Conservation (phyloP, 2,888 invertebrate species). For the Noctua janthina region DNA sequence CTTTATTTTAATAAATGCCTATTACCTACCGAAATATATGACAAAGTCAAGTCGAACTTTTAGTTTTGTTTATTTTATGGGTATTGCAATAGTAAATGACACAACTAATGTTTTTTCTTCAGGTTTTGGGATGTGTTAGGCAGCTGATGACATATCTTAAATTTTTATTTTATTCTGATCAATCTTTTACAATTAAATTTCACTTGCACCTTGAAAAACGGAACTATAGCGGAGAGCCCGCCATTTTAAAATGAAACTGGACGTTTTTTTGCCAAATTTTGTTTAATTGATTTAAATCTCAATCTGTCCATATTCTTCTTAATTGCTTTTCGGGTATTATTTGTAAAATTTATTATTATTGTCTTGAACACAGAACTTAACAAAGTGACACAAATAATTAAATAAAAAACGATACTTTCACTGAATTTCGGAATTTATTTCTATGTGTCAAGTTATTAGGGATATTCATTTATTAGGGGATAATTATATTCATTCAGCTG, state of each 20-base stretch:
- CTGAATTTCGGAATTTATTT: not conserved
- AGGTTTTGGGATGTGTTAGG: not conserved
- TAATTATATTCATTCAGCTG: conserved; percentile 7
- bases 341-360: not conserved
- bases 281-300: not conserved
- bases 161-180: not conserved
- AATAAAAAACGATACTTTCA: not conserved
- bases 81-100: not conserved
- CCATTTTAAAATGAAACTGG: not conserved
- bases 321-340: not conserved
- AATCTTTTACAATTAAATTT: not conserved
- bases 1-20: not conserved
- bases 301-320: not conserved
- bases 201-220: not conserved
- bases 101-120: not conserved
- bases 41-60: not conserved
- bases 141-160: not conserved
- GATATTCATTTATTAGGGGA: not conserved
- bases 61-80: not conserved
- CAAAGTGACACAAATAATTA: not conserved
- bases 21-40: not conserved
- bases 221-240: not conserved
- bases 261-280: not conserved
- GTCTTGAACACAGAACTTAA: not conserved
- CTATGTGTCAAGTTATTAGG: not conserved